phyloP scores from a whole-genome alignment of 2,113 vertebrate species.

The Sapayoa aenigma region DNA sequence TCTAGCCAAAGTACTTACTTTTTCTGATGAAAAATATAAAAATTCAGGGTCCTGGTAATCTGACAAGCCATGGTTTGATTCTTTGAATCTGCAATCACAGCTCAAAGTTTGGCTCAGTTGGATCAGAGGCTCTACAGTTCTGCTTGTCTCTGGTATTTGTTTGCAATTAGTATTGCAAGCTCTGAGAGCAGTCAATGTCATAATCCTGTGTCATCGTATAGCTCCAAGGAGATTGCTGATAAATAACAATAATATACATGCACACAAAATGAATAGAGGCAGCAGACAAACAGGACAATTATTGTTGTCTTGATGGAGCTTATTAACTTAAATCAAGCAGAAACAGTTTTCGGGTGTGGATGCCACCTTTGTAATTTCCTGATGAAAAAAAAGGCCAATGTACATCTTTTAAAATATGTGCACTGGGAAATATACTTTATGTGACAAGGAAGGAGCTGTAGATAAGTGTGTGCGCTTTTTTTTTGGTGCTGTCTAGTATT shows the following conservation, averaged over 20 bases:
- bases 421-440: neutral
- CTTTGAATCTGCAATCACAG: neutral
- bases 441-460: neutral
- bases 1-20: neutral
- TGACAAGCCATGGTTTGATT: neutral
- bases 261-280: neutral
- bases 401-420: neutral
- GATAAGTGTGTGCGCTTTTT: neutral
- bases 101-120: neutral
- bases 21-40: neutral
- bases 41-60: neutral
- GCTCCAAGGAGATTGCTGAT: conserved; percentile 15
- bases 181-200: neutral
- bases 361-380: conserved; percentile 3
- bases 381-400: neutral
- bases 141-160: neutral
- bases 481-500: neutral
- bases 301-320: neutral
- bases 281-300: neutral
- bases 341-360: neutral
- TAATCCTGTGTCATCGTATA: neutral
- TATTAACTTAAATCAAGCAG: neutral
- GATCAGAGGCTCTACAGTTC: neutral
- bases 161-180: neutral
- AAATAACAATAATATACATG: neutral